Evolutionary conservation across 2,888 invertebrate genomes (phyloP), one percentile per base, ranked within the genome.

Genomic region (Idaea aversata): DNA sequence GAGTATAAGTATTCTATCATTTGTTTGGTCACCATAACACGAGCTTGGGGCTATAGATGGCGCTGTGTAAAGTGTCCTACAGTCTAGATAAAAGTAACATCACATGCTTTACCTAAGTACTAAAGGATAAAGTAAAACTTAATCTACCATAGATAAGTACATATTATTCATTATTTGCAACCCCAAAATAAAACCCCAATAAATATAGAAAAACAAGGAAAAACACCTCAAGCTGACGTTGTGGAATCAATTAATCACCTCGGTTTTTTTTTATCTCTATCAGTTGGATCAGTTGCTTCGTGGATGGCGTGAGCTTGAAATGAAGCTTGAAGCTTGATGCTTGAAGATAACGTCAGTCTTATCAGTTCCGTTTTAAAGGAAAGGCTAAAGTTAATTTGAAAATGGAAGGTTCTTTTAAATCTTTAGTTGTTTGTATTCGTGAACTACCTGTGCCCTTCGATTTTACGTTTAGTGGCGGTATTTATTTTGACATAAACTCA

Each of bases 181-280:
- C 10, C 47, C 7, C 3, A 47, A 47, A 36, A 36, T 36, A 36
- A 36, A 47, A 47, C 47, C 7, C 13, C 47, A 47, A 47, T 47
- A 47, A 47, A 47, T 47, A 47, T 47, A 47, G 47, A 47, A 47
- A 47, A 47, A 47, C 47, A 47, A 47, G 47, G 47, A 47, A 47
- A 47, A 47, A 47, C 47, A 47, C 47, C 47, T 47, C 47, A 36
- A 36, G 36, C 36, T 7, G 47, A 47, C 47, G 47, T 10, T 47
- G 47, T 47, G 7, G 47, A 13, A 47, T 47, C 47, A 10, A 47
- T 47, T 47, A 47, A 47, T 47, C 47, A 47, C 5, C 5, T 25
- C 25, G 10, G 7, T 47, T 47, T 10, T 10, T n/a, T 47, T 47
- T 47, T 47, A 13, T 13, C 47, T 47, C 13, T 47, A 47, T 47